Percentiles rank a stretch among this genome's conserved stretches.
phyloP scores from a whole-genome alignment of 2,113 vertebrate genomes.

The Prolemur simus region DNA sequence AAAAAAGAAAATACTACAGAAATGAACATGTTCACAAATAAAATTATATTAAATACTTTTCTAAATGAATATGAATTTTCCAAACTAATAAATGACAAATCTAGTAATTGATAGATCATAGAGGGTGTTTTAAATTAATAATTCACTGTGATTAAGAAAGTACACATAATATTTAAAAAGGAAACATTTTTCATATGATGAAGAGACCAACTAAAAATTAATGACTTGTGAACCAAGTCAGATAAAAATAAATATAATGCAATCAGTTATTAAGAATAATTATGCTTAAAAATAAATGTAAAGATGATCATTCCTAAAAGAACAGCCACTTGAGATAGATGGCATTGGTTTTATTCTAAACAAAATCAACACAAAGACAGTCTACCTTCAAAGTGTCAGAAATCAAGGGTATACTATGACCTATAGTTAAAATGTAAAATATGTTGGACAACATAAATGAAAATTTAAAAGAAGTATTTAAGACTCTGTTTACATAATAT shows the following conservation, averaged over 20 bases:
- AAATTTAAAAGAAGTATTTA: neutral
- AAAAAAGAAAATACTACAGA: neutral
- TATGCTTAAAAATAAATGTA: constrained; percentile 36
- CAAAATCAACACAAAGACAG: constrained; percentile 15
- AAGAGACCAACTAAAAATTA: constrained; percentile 51
- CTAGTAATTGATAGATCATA: neutral
- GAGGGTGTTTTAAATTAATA: neutral
- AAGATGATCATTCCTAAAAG: constrained; percentile 35
- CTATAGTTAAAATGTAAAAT: neutral
- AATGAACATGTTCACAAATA: neutral
- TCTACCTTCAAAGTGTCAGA: neutral
- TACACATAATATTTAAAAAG: neutral
- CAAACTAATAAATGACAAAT: neutral
- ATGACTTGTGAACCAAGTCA: constrained; percentile 13
- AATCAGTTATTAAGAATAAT: constrained; percentile 51
- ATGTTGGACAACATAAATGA: neutral
- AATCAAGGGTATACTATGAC: neutral
- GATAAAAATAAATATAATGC: constrained; percentile 13
- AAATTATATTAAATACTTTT: neutral
- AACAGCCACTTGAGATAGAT: neutral
- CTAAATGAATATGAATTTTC: neutral
- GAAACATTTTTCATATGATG: constrained; percentile 4
- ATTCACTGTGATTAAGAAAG: neutral
- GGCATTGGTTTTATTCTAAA: neutral
- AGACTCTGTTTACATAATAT: neutral